phyloP scores from a whole-genome alignment of 2,797 vertebrate species.

The Epinephelus coioides region DNA sequence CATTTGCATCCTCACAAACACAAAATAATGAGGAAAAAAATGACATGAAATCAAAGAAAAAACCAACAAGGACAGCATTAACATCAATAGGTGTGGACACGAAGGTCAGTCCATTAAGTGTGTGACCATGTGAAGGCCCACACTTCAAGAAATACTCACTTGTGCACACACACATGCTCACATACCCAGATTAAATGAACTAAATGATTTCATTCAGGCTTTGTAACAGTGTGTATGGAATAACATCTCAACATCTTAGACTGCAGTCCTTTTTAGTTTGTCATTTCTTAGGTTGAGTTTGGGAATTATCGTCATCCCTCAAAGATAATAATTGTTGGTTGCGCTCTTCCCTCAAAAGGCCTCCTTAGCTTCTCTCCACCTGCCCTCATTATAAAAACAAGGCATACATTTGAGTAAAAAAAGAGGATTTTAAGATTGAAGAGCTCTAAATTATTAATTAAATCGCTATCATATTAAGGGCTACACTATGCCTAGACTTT shows the following conservation, averaged over 20 bases:
- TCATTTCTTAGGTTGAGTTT: constrained; percentile 36
- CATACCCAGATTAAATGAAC: constrained; percentile 58
- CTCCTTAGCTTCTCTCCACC: constrained; percentile 24
- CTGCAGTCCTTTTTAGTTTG: constrained; percentile 15
- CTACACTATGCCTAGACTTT: constrained; percentile 33
- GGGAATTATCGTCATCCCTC: constrained; percentile 12
- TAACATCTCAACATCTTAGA: constrained; percentile 36
- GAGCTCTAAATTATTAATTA: constrained; percentile 24
- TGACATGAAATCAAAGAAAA: constrained; percentile 48
- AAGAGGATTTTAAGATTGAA: constrained; percentile 16
- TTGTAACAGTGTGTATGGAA: constrained; percentile 46
- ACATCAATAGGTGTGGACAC: constrained; percentile 56
- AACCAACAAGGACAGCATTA: constrained; percentile 57
- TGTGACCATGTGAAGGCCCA: constrained; percentile 41
- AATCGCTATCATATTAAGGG: constrained; percentile 16
- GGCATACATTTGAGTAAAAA: constrained; percentile 32
- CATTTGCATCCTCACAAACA: constrained; percentile 79
- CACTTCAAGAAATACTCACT: constrained; percentile 59
- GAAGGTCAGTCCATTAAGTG: constrained; percentile 34
- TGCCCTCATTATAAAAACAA: constrained; percentile 45
- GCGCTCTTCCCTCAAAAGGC: constrained; percentile 18
- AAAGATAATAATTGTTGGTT: constrained; percentile 1
- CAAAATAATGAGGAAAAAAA: constrained; percentile 72
- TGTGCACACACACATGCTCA: constrained; percentile 57
- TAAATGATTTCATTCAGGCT: constrained; percentile 65